Percentiles rank a stretch among this genome's conserved stretches.
Evolutionary conservation across 2,113 vertebrate species (phyloP).

Genomic region (Uropsilus gracilis): DNA sequence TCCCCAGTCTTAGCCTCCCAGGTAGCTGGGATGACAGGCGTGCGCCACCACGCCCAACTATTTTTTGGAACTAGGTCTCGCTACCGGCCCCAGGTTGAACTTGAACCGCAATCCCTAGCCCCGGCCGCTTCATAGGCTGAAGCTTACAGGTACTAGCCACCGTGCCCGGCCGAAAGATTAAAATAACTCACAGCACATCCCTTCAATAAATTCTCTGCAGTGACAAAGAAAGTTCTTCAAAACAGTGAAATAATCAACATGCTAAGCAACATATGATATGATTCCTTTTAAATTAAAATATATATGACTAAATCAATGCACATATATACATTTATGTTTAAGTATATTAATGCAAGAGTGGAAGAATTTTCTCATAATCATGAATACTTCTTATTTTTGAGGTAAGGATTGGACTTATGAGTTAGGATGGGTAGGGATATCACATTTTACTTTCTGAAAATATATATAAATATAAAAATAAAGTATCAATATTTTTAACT

Average conservation of each 20-base stretch:
- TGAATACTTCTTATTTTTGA: neutral
- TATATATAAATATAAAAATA: neutral
- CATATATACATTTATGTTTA: neutral
- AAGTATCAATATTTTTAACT: too few species aligned
- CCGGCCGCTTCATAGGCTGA: too few species aligned
- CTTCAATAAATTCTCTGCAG: neutral
- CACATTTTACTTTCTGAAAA: neutral
- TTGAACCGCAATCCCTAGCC: too few species aligned
- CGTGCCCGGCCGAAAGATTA: too few species aligned
- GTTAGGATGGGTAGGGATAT: neutral
- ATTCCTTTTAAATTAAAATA: neutral
- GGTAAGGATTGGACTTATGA: neutral
- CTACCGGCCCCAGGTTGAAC: too few species aligned
- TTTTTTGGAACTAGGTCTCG: too few species aligned
- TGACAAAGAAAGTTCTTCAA: neutral
- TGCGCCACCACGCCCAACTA: too few species aligned
- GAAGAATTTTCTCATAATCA: neutral
- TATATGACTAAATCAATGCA: neutral
- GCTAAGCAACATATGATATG: neutral
- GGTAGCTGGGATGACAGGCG: too few species aligned
- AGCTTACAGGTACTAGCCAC: too few species aligned
- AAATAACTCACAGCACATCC: neutral
- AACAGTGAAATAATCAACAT: neutral
- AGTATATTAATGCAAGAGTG: neutral
- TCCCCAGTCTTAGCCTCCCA: too few species aligned